Conservation (phyloP, 2,113 vertebrate genomes). For the Phrynocephalus versicolor region DNA sequence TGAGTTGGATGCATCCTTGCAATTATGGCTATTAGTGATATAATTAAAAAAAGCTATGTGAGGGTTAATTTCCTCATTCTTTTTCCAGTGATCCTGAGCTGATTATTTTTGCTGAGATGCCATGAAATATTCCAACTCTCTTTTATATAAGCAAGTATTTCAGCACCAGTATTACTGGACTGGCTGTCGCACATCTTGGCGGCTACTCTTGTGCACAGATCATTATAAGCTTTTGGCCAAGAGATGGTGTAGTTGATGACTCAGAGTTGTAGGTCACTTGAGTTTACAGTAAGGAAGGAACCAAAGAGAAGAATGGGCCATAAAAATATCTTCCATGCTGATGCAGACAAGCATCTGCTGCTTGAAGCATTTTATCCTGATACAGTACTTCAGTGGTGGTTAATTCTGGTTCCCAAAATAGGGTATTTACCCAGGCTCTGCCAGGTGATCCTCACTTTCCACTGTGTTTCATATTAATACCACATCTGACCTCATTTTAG, state of each 20-base stretch:
- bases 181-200: slow-evolving; percentile 62
- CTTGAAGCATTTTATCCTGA: background rate
- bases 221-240: slow-evolving; percentile 44
- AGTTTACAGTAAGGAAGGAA: slow-evolving; percentile 63
- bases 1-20: background rate
- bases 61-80: slow-evolving; percentile 41
- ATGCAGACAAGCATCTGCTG: slow-evolving; percentile 42
- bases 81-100: slow-evolving; percentile 27
- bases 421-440: background rate
- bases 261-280: slow-evolving; percentile 66
- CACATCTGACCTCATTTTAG: no score
- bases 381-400: background rate
- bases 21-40: background rate
- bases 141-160: slow-evolving; percentile 46
- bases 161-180: slow-evolving; percentile 41
- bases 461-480: no score
- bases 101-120: slow-evolving; percentile 48
- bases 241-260: slow-evolving; percentile 58
- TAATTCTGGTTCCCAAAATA: background rate
- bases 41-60: no score
- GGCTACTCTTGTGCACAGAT: slow-evolving; percentile 51
- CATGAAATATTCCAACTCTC: slow-evolving; percentile 45
- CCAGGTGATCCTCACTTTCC: background rate
- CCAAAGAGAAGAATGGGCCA: slow-evolving; percentile 41
- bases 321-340: slow-evolving; percentile 44